A percentile compares a stretch with the other conserved stretches of the same genome.
These are phyloP conservation scores for Triplophysa bombifrons DNA, from an alignment of 2,797 vertebrate species.

Conservation along the genomic window DNA sequence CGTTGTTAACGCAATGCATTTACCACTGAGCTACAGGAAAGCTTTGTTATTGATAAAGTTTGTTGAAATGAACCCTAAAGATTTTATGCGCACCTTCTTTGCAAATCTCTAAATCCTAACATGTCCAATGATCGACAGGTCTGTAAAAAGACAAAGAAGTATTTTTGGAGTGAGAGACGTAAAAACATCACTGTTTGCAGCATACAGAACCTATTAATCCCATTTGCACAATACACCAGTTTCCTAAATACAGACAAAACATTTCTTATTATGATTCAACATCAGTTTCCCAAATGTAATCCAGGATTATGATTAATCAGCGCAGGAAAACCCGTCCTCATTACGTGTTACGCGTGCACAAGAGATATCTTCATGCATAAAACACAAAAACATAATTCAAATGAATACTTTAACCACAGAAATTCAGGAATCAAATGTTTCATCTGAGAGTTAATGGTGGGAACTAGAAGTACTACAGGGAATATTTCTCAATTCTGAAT, in stretches of 20 bases:
- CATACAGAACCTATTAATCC: not conserved
- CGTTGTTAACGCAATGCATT: too few species aligned
- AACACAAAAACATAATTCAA: not conserved
- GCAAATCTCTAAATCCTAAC: too few species aligned
- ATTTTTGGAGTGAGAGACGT: not conserved
- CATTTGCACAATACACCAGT: not conserved
- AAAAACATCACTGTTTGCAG: not conserved
- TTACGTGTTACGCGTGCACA: not conserved
- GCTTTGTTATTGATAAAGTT: too few species aligned
- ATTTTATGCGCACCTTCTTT: too few species aligned
- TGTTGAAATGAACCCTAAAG: too few species aligned
- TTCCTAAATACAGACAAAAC: not conserved
- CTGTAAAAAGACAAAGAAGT: not conserved
- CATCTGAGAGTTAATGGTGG: not conserved
- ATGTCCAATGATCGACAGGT: too few species aligned
- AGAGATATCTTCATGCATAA: not conserved
- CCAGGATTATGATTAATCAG: slow-evolving; percentile 11
- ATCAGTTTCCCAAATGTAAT: slow-evolving; percentile 8
- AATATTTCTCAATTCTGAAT: slow-evolving; percentile 3
- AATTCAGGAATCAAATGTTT: not conserved
- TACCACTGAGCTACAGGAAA: too few species aligned
- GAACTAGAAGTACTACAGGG: not conserved
- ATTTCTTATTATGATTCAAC: not conserved
- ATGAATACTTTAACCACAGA: not conserved
- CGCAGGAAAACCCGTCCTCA: not conserved